These are phyloP conservation scores for Drosophila melanogaster DNA, from an alignment of 1,140 invertebrate species.

Conservation along the genomic window Release_6_plus_ISO1_MT NC_004354.4:20863501-20864000, in stretches of 20 bases:
- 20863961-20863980: constrained; percentile 9
- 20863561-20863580: constrained; percentile 51
- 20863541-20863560: constrained; percentile 33
- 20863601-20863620: constrained; percentile 26
- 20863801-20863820: constrained; percentile 14
- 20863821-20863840: neutral
- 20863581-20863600: constrained; percentile 6
- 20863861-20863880: neutral
- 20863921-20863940: too few relatives aligned
- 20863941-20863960: too few relatives aligned
- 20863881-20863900: too few relatives aligned
- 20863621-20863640: constrained; percentile 62
- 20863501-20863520: neutral
- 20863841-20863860: neutral
- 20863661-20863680: constrained; percentile 30
- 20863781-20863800: constrained; percentile 52
- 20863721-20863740: constrained; percentile 29
- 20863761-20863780: constrained; percentile 56
- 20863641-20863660: constrained; percentile 30
- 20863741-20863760: constrained; percentile 31
- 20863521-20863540: constrained; percentile 38
- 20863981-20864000: constrained; percentile 42
- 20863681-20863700: constrained; percentile 16
- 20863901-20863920: too few relatives aligned
- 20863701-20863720: constrained; percentile 2